Percentiles rank a stretch among this genome's conserved stretches.
Evolutionary conservation across 2,888 invertebrate species (phyloP).

Genomic region (Stratiomys singularior): DNA sequence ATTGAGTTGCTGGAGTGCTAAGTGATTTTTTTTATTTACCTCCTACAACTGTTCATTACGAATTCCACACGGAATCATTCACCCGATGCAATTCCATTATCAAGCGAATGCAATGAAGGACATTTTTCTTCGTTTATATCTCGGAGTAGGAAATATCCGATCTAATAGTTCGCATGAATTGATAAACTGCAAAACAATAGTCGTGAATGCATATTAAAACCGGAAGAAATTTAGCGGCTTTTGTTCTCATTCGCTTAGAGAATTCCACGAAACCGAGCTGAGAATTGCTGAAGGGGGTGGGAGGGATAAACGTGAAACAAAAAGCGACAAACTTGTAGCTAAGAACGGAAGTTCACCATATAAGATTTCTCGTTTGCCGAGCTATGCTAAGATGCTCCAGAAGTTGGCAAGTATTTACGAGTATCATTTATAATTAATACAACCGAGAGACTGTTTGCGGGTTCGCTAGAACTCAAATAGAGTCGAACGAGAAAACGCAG

Average conservation of each 20-base stretch:
- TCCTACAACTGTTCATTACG: constrained; percentile 47
- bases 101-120: constrained; percentile 30
- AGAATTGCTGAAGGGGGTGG: too few species aligned
- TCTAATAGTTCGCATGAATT: constrained; percentile 40
- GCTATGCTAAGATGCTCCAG: constrained; percentile 42
- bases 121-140: background rate
- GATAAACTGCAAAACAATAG: constrained; percentile 50
- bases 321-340: background rate
- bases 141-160: constrained; percentile 13
- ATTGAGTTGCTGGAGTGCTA: constrained; percentile 46
- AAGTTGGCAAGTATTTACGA: constrained; percentile 52
- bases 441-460: constrained; percentile 27
- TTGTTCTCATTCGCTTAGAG: background rate
- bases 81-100: constrained; percentile 6
- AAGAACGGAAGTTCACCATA: background rate
- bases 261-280: background rate
- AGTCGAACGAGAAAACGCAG: background rate
- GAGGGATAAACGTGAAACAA: background rate
- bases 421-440: constrained; percentile 52
- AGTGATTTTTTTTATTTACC: constrained; percentile 50
- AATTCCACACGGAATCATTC: constrained; percentile 26
- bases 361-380: background rate
- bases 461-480: background rate
- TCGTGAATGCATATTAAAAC: constrained; percentile 52
- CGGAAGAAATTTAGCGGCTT: constrained; percentile 45